Conservation (phyloP, 1,140 invertebrate species). For the Microplitis mediator region DNA sequence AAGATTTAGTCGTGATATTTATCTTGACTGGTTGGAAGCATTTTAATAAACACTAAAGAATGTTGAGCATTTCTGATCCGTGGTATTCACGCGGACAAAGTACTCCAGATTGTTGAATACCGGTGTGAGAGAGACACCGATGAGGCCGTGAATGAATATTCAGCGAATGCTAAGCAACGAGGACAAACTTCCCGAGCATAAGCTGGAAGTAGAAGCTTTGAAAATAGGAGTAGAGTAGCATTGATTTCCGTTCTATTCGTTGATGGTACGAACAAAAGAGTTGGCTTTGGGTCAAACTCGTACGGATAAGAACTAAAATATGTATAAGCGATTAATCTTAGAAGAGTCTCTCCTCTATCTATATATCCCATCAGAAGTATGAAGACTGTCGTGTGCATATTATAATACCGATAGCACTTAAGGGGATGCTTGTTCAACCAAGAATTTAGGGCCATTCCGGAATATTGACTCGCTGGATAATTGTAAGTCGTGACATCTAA, state of each 20-base stretch:
- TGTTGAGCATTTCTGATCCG: constrained; percentile 29
- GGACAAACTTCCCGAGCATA: constrained; percentile 35
- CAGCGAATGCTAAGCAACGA: constrained; percentile 48
- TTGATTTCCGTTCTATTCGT: constrained; percentile 41
- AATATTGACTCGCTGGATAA: no score
- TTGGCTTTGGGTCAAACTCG: constrained; percentile 50
- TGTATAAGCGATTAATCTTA: constrained; percentile 33
- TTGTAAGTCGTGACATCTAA: no score
- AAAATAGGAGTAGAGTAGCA: constrained; percentile 26
- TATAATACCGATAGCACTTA: background rate
- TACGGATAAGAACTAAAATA: constrained; percentile 28
- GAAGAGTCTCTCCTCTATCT: background rate
- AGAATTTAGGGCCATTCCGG: background rate
- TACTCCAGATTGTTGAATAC: constrained; percentile 50
- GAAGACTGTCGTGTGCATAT: background rate
- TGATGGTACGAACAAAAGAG: constrained; percentile 42
- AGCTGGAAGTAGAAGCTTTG: background rate
- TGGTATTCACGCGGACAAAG: constrained; percentile 39
- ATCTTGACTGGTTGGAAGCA: constrained; percentile 23
- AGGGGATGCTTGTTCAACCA: background rate
- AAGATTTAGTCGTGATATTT: background rate
- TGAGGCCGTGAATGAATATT: constrained; percentile 48
- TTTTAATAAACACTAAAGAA: constrained; percentile 49
- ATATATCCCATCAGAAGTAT: background rate
- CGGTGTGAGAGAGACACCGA: constrained; percentile 28